Percentiles rank a stretch among this genome's conserved stretches.
Evolutionary conservation across 2,113 vertebrate species (phyloP).

Genomic region (Marcusenius ussheri): DNA sequence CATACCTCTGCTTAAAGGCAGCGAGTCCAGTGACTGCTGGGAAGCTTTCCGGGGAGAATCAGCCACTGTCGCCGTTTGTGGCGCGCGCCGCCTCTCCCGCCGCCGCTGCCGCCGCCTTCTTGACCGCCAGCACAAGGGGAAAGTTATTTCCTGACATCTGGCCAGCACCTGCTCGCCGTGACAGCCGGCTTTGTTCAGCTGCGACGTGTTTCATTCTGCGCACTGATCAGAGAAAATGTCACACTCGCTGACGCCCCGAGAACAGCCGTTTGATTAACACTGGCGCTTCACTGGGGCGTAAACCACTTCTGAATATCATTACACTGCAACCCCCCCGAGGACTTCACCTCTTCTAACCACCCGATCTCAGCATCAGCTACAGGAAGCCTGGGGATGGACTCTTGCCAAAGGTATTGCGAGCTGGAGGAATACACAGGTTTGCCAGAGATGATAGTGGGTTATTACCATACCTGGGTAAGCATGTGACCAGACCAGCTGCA

Average conservation of each 20-base stretch:
- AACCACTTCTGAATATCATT: not conserved
- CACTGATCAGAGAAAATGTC: slow-evolving; percentile 23
- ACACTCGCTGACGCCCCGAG: slow-evolving; percentile 8
- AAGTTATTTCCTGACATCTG: slow-evolving; percentile 34
- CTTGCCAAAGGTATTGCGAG: not conserved
- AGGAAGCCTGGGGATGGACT: not conserved
- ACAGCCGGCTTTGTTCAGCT: slow-evolving; percentile 27
- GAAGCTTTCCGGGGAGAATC: slow-evolving; percentile 7
- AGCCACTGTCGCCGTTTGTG: slow-evolving; percentile 24
- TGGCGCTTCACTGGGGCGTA: not conserved
- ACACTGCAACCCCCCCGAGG: not conserved
- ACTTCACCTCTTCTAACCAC: not conserved
- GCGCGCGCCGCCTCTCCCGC: not conserved
- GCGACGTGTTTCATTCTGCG: slow-evolving; percentile 27
- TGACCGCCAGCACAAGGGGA: not conserved
- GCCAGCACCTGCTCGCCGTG: slow-evolving; percentile 28
- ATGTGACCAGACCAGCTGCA: not conserved
- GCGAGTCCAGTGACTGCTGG: slow-evolving; percentile 22
- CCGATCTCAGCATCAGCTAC: not conserved
- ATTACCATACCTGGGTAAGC: not conserved
- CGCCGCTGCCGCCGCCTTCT: not conserved
- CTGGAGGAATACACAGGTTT: not conserved
- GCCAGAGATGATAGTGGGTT: not conserved
- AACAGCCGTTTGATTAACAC: slow-evolving; percentile 4
- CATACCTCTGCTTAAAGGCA: slow-evolving; percentile 22